Evolutionary conservation across 2,797 vertebrate genomes (phyloP).

Genomic region (Sebastes vulpes): DNA sequence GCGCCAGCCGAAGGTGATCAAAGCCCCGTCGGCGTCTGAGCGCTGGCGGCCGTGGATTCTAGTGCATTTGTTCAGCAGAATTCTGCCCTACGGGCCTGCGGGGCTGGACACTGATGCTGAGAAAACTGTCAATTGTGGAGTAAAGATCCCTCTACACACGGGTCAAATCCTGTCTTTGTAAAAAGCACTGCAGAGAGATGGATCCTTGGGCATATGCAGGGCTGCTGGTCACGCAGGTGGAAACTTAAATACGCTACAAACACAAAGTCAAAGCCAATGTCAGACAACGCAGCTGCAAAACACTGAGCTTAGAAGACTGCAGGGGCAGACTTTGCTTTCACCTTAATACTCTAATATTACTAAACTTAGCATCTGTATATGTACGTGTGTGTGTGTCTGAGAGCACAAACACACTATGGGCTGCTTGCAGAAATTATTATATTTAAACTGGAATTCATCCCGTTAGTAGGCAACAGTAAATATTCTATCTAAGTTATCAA

Average conservation of each 20-base stretch:
- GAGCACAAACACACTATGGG: not conserved
- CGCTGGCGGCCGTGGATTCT: conserved; percentile 88
- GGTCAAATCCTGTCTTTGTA: conserved; percentile 85
- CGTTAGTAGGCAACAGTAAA: conserved; percentile 40
- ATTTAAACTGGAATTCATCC: conserved; percentile 18
- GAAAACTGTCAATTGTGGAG: conserved; percentile 91
- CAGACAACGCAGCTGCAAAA: conserved; percentile 55
- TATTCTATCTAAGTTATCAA: conserved; percentile 20
- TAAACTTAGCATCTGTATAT: conserved; percentile 23
- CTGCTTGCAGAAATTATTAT: not conserved
- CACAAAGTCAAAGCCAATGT: conserved; percentile 74
- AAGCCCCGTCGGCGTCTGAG: conserved; percentile 91
- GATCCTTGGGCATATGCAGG: conserved; percentile 75
- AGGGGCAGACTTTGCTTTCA: conserved; percentile 3
- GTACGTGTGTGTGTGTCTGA: not conserved
- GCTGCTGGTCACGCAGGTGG: conserved; percentile 79
- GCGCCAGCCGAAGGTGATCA: conserved; percentile 95
- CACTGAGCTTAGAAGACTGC: conserved; percentile 38
- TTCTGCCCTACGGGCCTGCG: conserved; percentile 85
- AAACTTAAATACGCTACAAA: conserved; percentile 81
- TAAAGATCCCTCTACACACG: conserved; percentile 81
- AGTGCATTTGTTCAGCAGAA: conserved; percentile 90
- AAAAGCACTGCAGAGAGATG: conserved; percentile 73
- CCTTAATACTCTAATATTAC: conserved; percentile 6
- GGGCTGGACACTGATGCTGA: conserved; percentile 92